A percentile compares a stretch with the other conserved stretches of the same genome.
Conservation (phyloP, 1,140 invertebrate species). For the Hyposmocoma kahamanoa region DNA sequence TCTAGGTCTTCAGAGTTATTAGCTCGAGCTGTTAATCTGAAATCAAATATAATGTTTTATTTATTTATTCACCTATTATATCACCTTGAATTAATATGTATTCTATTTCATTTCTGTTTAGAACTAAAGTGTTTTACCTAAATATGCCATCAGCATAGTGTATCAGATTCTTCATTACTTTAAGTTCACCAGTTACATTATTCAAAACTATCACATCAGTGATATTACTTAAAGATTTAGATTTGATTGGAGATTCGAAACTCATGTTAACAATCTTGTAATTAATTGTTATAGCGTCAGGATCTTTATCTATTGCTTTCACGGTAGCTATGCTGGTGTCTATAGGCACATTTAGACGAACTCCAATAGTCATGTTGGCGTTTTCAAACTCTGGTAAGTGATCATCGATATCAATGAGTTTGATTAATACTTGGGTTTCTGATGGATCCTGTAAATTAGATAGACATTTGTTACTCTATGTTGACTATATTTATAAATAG, state of each 20-base stretch:
- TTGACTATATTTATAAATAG: too few species aligned
- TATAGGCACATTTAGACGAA: slow-evolving; percentile 83
- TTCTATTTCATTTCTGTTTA: not conserved
- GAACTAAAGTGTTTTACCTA: slow-evolving; percentile 31
- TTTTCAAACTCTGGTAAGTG: slow-evolving; percentile 81
- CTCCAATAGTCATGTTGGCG: slow-evolving; percentile 81
- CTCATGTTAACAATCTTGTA: slow-evolving; percentile 79
- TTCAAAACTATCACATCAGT: slow-evolving; percentile 76
- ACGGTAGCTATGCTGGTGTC: slow-evolving; percentile 81
- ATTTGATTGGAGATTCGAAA: slow-evolving; percentile 78
- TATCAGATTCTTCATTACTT: slow-evolving; percentile 79
- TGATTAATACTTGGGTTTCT: slow-evolving; percentile 79
- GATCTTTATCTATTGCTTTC: slow-evolving; percentile 80
- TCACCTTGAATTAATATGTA: slow-evolving; percentile 1
- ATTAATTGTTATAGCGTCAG: slow-evolving; percentile 77
- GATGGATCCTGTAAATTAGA: slow-evolving; percentile 76
- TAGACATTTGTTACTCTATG: too few species aligned
- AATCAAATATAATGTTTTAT: slow-evolving; percentile 12
- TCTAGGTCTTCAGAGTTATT: slow-evolving; percentile 75
- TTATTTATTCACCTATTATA: not conserved
- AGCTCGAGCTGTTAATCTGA: slow-evolving; percentile 75
- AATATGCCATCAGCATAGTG: slow-evolving; percentile 83
- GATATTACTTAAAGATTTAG: slow-evolving; percentile 70
- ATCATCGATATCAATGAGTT: slow-evolving; percentile 83
- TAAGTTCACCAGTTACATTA: slow-evolving; percentile 78